These are phyloP conservation scores for Thalassoma bifasciatum DNA, from an alignment of 2,113 vertebrate species.

Conservation along the genomic window DNA sequence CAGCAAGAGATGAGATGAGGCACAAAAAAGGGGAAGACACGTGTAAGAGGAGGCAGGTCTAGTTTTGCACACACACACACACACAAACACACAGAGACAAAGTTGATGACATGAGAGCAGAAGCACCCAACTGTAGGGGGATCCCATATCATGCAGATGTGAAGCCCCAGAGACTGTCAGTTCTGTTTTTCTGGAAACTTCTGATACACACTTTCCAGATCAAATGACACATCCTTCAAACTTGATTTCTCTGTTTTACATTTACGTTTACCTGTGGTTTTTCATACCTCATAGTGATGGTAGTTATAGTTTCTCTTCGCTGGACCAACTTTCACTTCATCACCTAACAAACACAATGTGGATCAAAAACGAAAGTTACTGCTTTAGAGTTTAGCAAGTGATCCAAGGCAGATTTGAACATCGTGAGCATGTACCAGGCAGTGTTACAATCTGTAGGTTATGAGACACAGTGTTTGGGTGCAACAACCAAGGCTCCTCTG, in stretches of 20 bases:
- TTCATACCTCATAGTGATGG: background rate
- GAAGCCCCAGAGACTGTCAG: too few species aligned
- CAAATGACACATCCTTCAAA: background rate
- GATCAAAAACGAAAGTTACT: too few species aligned
- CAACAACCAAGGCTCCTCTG: background rate
- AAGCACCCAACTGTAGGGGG: background rate
- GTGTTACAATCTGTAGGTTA: background rate
- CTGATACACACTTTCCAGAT: background rate
- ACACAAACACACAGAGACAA: slow-evolving; percentile 10
- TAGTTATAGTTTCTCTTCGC: background rate
- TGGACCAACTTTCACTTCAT: background rate
- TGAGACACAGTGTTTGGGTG: background rate
- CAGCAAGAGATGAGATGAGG: slow-evolving; percentile 15
- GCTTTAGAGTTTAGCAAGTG: background rate
- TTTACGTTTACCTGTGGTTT: background rate
- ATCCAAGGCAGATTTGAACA: background rate
- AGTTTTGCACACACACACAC: slow-evolving; percentile 23
- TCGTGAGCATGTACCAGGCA: background rate
- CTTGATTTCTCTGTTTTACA: background rate
- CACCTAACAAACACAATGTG: too few species aligned
- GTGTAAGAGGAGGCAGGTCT: slow-evolving; percentile 44
- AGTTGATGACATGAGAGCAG: slow-evolving; percentile 5
- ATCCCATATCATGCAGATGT: slow-evolving; percentile 1
- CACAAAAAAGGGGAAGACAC: slow-evolving; percentile 51
- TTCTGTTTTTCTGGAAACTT: background rate